Base-by-base conservation (phyloP, 2,113 vertebrate genomes). In the Aramus guarauna region DNA sequence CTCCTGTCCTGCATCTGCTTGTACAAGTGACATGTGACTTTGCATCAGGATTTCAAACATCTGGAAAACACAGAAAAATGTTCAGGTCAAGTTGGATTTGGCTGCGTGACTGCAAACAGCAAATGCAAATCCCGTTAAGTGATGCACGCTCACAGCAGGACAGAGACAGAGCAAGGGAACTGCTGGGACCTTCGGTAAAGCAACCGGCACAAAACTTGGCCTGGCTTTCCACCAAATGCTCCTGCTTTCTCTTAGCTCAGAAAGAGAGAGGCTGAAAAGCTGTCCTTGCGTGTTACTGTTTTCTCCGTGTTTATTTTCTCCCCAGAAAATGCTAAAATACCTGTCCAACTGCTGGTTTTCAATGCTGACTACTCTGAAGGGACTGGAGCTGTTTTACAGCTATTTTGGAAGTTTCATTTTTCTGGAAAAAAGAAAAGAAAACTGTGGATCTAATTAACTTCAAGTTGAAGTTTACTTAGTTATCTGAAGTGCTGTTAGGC, bases 341-440 rank as follows among this genome's bases (percentile, higher is more conserved):
- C 92, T 59, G 59, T 56, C 24, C 32, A 20, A 9, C 11, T 66
- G n/a, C 7, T 39, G 11, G 1, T 6, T 34, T 94, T 64, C 41
- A 73, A 34, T 12, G 3, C 36, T 32, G 18, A 26, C 45, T 83
- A 13, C 3, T 2, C n/a, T 26, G 74, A 85, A 73, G 6, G 18
- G 24, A 56, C 53, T 45, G 18, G 27, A 88, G 85, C 26, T 43
- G 55, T 24, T 71, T 77, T 27, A n/a, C 11, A 82, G 18, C 11
- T 62, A 34, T 78, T 63, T 34, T 52, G 4, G 12, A 66, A 80
- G n/a, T 11, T 48, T 48, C 7, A 0, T 11, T 85, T 62, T 62
- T 27, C 10, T 7, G 2, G 11, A 11, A 5, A 6, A 30, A 15
- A 11, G 8, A 15, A 21, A 3, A 19, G 2, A 30, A 21, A 16